Evolutionary conservation across 2,888 invertebrate species (phyloP).

Genomic region (Tuta absoluta): DNA sequence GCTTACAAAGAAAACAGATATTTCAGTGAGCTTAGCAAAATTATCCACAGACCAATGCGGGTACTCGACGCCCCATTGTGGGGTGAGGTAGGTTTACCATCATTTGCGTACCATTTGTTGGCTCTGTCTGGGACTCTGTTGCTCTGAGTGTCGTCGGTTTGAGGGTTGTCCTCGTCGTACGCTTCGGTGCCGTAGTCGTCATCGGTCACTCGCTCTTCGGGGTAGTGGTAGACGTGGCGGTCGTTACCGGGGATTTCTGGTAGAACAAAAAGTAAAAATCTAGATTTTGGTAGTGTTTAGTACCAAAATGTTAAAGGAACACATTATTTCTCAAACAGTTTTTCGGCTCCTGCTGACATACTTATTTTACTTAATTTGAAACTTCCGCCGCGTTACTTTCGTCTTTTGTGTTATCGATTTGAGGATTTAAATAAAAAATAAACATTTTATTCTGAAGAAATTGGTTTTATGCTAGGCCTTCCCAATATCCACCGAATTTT

Average conservation of each 20-base stretch:
- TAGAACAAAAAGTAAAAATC: slow-evolving; percentile 23
- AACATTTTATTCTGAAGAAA: too few species aligned
- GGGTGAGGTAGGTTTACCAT: slow-evolving; percentile 60
- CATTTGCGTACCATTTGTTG: slow-evolving; percentile 77
- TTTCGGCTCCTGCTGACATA: too few species aligned
- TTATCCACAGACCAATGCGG: not conserved
- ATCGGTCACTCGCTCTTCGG: slow-evolving; percentile 66
- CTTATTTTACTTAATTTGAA: too few species aligned
- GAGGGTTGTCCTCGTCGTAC: slow-evolving; percentile 61
- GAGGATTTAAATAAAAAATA: too few species aligned
- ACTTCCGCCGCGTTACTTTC: too few species aligned
- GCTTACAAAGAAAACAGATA: not conserved
- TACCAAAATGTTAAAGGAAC: too few species aligned
- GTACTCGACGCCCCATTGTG: slow-evolving; percentile 29
- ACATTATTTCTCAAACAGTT: too few species aligned
- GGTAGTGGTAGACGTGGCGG: slow-evolving; percentile 69
- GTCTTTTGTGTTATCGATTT: too few species aligned
- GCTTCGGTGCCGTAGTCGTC: slow-evolving; percentile 71
- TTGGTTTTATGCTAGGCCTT: not conserved
- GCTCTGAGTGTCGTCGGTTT: slow-evolving; percentile 55
- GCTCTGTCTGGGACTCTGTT: slow-evolving; percentile 75
- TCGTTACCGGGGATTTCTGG: slow-evolving; percentile 78
- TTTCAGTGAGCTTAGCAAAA: slow-evolving; percentile 9
- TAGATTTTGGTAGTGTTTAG: too few species aligned
- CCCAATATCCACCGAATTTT: not conserved